Evolutionary conservation across 2,888 invertebrate species (phyloP), one percentile per base, ranked within the genome.

Genomic region (Hyppa rectilinea): DNA sequence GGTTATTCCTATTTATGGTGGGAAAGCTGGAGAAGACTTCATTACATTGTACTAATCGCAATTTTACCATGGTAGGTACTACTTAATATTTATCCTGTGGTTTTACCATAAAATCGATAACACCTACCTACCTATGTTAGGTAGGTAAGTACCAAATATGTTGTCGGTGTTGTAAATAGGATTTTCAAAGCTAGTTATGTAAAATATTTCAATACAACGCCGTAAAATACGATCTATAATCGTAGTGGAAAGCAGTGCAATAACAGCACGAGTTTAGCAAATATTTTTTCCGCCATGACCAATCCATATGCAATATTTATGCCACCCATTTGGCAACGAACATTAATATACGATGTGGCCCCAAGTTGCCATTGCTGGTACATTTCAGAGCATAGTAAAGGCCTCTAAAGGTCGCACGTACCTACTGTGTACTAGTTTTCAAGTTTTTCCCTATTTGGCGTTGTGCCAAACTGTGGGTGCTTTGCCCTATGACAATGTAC

Each of bases 401-500:
- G 23, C 36, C 75, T 40, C 31, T 75, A 75, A 66, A 71, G 71
- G 67, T 71, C 76, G 53, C 53, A 23, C 29, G 75, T 65, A 75
- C 29, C 67, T 65, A 75, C 71, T 71, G 58, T 78, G 68, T 59
- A 53, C 68, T 61, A 73, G 67, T 75, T 84, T 69, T 59, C 36
- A 80, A 71, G 64, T 78, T 85, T 80, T 80, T 76, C 70, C 52
- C 68, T 74, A 78, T 78, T 75, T 84, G 83, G 85, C 74, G 26
- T 20, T 9, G 12, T 26, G 85, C 85, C 83, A 85, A 68, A 71
- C 68, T 61, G 63, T 60, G 65, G 53, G 50, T 70, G 58, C 52
- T 66, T 63, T 49, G 40, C 62, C 56, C 56, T 59, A 36, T 61
- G 71, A 67, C 72, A 76, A 67, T 63, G 68, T 62, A 64, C 56